Conservation (phyloP, 1,140 invertebrate genomes). For the Daktulosphaira vitifoliae region DNA sequence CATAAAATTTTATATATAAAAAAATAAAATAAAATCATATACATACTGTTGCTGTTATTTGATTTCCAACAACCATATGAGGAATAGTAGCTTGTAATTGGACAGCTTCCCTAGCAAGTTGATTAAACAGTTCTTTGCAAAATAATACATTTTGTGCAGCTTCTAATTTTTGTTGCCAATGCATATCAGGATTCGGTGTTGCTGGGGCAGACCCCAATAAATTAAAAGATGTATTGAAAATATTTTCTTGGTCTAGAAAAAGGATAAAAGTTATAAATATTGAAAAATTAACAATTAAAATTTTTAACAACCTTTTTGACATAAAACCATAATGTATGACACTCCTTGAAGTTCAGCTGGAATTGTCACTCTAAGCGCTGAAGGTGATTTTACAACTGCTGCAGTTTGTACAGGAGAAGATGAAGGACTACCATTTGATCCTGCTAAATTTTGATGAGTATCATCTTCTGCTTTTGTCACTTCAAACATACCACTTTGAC, state of each 20-base stretch:
- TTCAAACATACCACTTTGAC: conserved; percentile 90
- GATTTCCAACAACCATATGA: conserved; percentile 93
- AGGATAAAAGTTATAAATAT: neutral
- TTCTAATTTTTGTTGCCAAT: conserved; percentile 92
- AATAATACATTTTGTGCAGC: conserved; percentile 94
- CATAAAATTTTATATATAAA: conserved; percentile 10
- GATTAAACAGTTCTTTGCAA: conserved; percentile 93
- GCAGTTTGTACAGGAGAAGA: conserved; percentile 45
- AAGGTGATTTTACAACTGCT: conserved; percentile 51
- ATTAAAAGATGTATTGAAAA: conserved; percentile 69
- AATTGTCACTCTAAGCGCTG: conserved; percentile 81
- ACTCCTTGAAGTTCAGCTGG: conserved; percentile 90
- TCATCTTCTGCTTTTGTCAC: conserved; percentile 88
- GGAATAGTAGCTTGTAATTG: conserved; percentile 85
- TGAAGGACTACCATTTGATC: conserved; percentile 45
- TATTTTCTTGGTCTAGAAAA: conserved; percentile 65
- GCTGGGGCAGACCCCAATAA: conserved; percentile 53
- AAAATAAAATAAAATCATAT: conserved; percentile 3
- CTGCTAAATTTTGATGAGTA: conserved; percentile 45
- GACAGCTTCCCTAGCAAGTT: conserved; percentile 88
- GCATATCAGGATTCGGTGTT: conserved; percentile 62
- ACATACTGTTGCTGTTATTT: conserved; percentile 86
- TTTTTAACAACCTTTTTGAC: conserved; percentile 64
- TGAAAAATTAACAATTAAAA: neutral
- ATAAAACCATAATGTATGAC: conserved; percentile 89